These are phyloP conservation scores for Sabatieria punctata DNA, from an alignment of 2,888 invertebrate species.

Conservation along the genomic window DNA sequence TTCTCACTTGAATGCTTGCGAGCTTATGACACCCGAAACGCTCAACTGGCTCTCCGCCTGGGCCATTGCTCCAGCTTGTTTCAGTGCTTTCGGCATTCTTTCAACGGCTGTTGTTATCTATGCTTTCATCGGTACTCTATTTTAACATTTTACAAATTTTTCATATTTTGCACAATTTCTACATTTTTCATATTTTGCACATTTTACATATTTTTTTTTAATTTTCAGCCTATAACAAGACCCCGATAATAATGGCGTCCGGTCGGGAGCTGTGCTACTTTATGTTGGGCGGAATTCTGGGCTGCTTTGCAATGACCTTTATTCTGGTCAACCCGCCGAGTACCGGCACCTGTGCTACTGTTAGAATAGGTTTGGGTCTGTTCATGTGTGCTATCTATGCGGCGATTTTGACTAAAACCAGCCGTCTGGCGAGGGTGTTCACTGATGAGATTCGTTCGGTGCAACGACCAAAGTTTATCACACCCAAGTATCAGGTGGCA, in stretches of 20 bases:
- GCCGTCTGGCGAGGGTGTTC: slow-evolving; percentile 52
- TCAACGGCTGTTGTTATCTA: slow-evolving; percentile 45
- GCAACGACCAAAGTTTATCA: slow-evolving; percentile 54
- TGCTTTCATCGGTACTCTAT: slow-evolving; percentile 50
- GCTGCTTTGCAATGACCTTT: slow-evolving; percentile 54
- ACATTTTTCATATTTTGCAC: no score
- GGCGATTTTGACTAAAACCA: slow-evolving; percentile 56
- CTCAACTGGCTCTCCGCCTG: slow-evolving; percentile 48
- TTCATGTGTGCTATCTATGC: slow-evolving; percentile 56
- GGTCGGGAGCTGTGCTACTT: slow-evolving; percentile 59
- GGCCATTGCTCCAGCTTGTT: slow-evolving; percentile 48
- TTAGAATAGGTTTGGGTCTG: slow-evolving; percentile 46
- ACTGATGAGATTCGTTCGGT: slow-evolving; percentile 50
- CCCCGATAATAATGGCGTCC: slow-evolving; percentile 58
- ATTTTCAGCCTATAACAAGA: slow-evolving; percentile 43
- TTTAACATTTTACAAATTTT: no score
- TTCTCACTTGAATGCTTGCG: slow-evolving; percentile 43
- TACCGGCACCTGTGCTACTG: slow-evolving; percentile 46
- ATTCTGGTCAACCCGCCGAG: slow-evolving; percentile 51
- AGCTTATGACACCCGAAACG: slow-evolving; percentile 42
- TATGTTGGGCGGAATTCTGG: slow-evolving; percentile 48
- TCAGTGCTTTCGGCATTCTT: slow-evolving; percentile 45
- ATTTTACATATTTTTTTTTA: no score
- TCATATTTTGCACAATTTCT: no score
- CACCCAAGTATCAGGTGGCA: slow-evolving; percentile 57